Conservation (phyloP, 2,113 vertebrate species). For the Syngnathus floridae region DNA sequence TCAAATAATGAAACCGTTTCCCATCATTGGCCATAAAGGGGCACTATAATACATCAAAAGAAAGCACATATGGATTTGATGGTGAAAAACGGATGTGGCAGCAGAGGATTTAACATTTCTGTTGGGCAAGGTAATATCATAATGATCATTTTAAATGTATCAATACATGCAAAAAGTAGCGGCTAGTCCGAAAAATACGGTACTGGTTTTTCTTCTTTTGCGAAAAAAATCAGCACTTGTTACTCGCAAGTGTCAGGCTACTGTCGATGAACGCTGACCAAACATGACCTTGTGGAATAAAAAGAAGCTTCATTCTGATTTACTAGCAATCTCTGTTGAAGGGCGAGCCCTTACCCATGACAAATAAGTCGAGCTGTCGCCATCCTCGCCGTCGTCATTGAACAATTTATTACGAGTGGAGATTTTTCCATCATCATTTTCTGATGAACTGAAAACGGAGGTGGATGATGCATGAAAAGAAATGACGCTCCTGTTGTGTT, state of each 20-base stretch:
- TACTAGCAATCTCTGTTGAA: conserved; percentile 44
- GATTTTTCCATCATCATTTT: conserved; percentile 31
- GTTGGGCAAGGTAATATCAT: too few relatives aligned
- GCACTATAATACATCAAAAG: background rate
- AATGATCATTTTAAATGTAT: too few relatives aligned
- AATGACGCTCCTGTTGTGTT: background rate
- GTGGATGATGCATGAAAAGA: background rate
- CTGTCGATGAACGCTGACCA: conserved; percentile 24
- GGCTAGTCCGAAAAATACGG: too few relatives aligned
- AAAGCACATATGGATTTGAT: background rate
- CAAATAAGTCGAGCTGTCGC: conserved; percentile 34
- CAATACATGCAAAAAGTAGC: background rate
- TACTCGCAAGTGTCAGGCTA: conserved; percentile 25
- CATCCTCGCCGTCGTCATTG: conserved; percentile 38
- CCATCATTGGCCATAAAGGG: background rate
- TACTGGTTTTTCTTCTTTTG: background rate
- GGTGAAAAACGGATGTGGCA: background rate
- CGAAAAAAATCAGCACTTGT: background rate
- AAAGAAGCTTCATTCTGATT: conserved; percentile 39
- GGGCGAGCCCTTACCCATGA: conserved; percentile 32
- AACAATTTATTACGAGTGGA: conserved; percentile 41
- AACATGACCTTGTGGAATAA: conserved; percentile 46
- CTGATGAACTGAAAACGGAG: background rate
- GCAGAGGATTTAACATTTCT: too few relatives aligned
- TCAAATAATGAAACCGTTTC: background rate